These are phyloP conservation scores for Diglossa cyanea DNA, from an alignment of 2,797 vertebrate species.

Conservation along the genomic window DNA sequence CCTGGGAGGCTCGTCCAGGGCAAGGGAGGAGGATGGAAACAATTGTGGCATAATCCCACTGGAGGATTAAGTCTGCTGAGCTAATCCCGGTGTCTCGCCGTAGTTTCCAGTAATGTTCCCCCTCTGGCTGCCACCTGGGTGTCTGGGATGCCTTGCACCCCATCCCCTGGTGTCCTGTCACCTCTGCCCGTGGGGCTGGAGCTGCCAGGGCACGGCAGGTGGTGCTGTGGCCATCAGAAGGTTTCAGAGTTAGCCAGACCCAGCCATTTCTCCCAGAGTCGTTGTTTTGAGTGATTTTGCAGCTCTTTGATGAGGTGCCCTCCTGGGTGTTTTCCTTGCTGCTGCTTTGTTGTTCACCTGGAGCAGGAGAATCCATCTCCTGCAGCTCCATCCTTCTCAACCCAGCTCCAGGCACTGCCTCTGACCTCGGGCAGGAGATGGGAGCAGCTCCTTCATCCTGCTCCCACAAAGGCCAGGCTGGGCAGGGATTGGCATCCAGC, in stretches of 20 bases:
- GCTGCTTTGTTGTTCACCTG: not conserved
- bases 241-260: not conserved
- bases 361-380: not conserved
- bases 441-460: not conserved
- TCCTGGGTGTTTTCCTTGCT: not conserved
- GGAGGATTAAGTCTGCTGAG: not conserved
- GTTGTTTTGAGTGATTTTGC: not conserved
- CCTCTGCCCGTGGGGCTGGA: accelerated
- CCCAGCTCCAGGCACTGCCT: not conserved
- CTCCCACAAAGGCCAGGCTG: not conserved
- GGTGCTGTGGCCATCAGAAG: not conserved
- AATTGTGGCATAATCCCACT: not conserved
- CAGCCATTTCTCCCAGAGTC: not conserved
- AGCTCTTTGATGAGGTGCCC: no score
- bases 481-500: accelerated
- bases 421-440: not conserved
- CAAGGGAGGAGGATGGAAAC: not conserved
- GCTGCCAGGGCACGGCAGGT: not conserved
- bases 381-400: not conserved
- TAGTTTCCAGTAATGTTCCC: not conserved
- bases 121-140: accelerated
- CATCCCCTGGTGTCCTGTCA: not conserved
- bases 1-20: not conserved
- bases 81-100: accelerated
- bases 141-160: not conserved